A percentile compares a stretch with the other conserved stretches of the same genome.
Conservation (phyloP, 2,888 invertebrate species). For the Drosophila villosipedis region DNA sequence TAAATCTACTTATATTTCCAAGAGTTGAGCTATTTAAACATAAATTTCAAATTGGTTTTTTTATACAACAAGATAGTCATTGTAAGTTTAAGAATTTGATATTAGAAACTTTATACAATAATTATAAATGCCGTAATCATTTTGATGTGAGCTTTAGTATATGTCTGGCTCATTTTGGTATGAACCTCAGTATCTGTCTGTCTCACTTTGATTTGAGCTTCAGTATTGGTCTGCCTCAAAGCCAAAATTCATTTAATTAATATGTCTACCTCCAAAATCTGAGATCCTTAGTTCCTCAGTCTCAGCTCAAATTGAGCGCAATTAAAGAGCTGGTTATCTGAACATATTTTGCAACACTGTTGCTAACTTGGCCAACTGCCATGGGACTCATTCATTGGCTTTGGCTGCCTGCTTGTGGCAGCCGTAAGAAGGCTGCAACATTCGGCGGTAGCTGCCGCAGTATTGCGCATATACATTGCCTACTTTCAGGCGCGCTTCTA, state of each 20-base stretch:
- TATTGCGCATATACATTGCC: conserved; percentile 56
- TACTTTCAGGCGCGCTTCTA: conserved; percentile 44
- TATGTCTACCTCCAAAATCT: neutral
- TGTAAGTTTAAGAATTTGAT: neutral
- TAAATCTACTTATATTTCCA: neutral
- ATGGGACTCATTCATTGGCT: conserved; percentile 29
- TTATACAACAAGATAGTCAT: neutral
- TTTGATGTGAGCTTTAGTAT: neutral
- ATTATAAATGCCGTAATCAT: neutral
- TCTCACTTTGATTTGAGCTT: neutral
- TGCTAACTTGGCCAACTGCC: conserved; percentile 40
- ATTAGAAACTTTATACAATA: neutral
- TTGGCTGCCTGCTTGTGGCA: neutral
- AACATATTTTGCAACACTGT: conserved; percentile 24
- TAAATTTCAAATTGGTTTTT: neutral
- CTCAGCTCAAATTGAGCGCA: neutral
- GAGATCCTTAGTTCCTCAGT: neutral
- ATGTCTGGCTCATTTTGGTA: neutral
- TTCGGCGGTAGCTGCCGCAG: conserved; percentile 47
- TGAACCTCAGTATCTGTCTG: neutral
- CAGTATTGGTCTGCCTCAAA: neutral
- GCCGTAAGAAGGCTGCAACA: conserved; percentile 53
- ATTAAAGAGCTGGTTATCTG: conserved; percentile 3
- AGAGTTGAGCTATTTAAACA: neutral
- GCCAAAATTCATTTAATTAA: neutral